These are phyloP conservation scores for Datnioides undecimradiatus DNA, from an alignment of 2,113 vertebrate species.

Conservation along the genomic window DNA sequence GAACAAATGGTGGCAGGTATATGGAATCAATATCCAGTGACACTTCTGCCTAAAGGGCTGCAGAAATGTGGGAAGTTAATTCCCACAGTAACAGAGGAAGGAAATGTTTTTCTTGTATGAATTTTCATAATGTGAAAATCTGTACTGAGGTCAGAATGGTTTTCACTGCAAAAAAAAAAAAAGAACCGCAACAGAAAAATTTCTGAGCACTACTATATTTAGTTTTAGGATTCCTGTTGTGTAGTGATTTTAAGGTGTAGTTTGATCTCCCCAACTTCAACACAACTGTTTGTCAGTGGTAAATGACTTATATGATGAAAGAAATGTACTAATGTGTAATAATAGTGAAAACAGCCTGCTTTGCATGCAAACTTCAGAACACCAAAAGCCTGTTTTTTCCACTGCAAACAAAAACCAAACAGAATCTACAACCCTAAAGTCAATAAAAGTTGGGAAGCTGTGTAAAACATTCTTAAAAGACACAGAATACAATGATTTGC, in stretches of 20 bases:
- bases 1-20: slow-evolving; percentile 20
- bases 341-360: slow-evolving; percentile 41
- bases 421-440: too few species aligned
- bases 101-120: not conserved
- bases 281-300: not conserved
- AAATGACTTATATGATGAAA: not conserved
- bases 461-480: too few species aligned
- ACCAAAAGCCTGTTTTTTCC: slow-evolving; percentile 40
- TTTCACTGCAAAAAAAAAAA: too few species aligned
- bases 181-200: too few species aligned
- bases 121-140: not conserved
- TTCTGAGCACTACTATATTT: too few species aligned
- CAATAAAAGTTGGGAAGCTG: too few species aligned
- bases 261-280: not conserved
- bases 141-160: not conserved
- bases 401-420: slow-evolving; percentile 57
- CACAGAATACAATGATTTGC: too few species aligned
- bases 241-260: not conserved
- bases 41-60: slow-evolving; percentile 22
- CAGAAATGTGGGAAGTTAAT: not conserved
- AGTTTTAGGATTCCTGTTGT: not conserved
- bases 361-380: slow-evolving; percentile 61
- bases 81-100: not conserved
- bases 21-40: slow-evolving; percentile 24
- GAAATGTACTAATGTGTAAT: slow-evolving; percentile 2